A percentile compares a stretch with the other conserved stretches of the same genome.
Evolutionary conservation across 2,113 vertebrate genomes (phyloP).

Genomic region (Thunnus thynnus): DNA sequence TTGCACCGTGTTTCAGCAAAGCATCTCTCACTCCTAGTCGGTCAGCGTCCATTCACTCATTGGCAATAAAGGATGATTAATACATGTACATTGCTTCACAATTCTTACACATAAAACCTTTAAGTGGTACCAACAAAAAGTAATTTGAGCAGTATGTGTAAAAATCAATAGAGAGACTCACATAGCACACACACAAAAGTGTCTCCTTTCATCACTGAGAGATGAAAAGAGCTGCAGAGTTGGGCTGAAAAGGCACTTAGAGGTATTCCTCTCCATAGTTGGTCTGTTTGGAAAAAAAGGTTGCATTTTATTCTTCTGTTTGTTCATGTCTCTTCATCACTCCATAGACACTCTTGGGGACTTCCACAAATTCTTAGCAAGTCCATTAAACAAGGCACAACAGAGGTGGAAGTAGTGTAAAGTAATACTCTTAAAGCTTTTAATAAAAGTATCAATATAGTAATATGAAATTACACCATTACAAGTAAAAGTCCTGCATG

Average conservation of each 20-base stretch:
- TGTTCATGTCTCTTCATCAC: constrained; percentile 12
- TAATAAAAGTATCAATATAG: too few species aligned
- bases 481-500: too few species aligned
- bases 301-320: constrained; percentile 9
- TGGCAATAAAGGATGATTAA: too few species aligned
- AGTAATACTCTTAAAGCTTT: too few species aligned
- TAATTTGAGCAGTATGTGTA: neutral
- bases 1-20: too few species aligned
- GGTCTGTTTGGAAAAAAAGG: constrained; percentile 27
- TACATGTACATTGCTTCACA: too few species aligned
- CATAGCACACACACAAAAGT: constrained; percentile 21
- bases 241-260: constrained; percentile 45
- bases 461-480: too few species aligned
- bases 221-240: constrained; percentile 54
- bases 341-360: neutral
- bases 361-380: neutral
- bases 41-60: too few species aligned
- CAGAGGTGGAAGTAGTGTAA: too few species aligned
- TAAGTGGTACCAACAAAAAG: constrained; percentile 25
- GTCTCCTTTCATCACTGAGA: constrained; percentile 63
- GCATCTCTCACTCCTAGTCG: too few species aligned
- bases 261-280: constrained; percentile 36
- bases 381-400: neutral
- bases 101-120: too few species aligned
- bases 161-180: constrained; percentile 28